phyloP scores from a whole-genome alignment of 2,797 vertebrate species.

The Momotus momota region DNA sequence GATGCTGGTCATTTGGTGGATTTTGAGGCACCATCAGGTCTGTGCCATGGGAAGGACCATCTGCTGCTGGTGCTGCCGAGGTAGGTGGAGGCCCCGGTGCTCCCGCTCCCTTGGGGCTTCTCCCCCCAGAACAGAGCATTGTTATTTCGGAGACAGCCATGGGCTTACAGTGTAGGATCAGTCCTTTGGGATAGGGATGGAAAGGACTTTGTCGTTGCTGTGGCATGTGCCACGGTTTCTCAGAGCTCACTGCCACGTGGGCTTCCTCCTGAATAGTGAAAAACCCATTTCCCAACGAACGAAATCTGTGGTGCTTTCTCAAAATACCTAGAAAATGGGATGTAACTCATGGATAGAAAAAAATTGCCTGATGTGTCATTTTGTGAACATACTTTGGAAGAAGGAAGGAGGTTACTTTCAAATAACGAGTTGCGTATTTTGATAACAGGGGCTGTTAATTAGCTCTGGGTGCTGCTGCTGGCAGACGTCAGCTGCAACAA shows the following conservation, averaged over 20 bases:
- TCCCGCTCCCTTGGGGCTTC: not conserved
- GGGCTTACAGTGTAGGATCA: not conserved
- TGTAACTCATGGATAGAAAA: not conserved
- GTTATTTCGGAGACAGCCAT: not conserved
- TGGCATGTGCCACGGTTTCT: accelerated
- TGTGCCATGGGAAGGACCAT: not conserved
- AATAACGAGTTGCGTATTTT: not conserved
- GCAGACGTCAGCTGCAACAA: not conserved
- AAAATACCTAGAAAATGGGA: not conserved
- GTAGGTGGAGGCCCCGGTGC: not conserved
- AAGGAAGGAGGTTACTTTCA: not conserved
- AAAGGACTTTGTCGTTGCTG: not conserved
- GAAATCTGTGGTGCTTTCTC: not conserved
- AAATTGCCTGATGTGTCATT: not conserved
- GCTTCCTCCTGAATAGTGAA: not conserved
- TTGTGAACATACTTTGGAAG: not conserved
- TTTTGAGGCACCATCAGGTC: not conserved
- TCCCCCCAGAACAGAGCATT: not conserved
- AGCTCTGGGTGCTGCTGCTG: not conserved
- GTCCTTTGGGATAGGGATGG: not conserved
- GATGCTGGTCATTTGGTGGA: accelerated
- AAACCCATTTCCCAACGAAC: not conserved
- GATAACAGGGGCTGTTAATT: conserved; percentile 24
- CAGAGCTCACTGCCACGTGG: accelerated
- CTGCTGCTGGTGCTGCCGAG: accelerated